Percentiles rank a stretch among this genome's conserved stretches.
Conservation (phyloP, 2,888 invertebrate species). For the Leptarthrus brevirostris region DNA sequence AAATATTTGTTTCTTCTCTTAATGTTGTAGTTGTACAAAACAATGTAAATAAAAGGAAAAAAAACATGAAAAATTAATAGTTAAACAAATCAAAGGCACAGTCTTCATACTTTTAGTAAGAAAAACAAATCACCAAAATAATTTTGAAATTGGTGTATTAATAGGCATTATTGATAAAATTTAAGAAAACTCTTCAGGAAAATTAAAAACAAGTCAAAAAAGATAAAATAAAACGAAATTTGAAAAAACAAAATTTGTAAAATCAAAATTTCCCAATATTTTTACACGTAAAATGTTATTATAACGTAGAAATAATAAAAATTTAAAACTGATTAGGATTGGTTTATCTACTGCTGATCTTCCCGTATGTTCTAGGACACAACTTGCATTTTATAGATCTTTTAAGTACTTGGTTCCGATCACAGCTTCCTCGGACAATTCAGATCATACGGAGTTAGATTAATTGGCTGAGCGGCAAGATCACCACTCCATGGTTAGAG, state of each 20-base stretch:
- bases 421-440: too few species aligned
- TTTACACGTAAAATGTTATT: conserved; percentile 17
- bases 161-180: neutral
- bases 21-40: conserved; percentile 1
- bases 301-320: neutral
- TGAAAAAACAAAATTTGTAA: neutral
- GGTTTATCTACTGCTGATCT: too few species aligned
- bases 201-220: neutral
- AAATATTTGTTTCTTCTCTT: neutral
- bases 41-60: neutral
- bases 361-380: too few species aligned
- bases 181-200: neutral
- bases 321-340: neutral
- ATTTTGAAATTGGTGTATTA: neutral
- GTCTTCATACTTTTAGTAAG: neutral
- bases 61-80: neutral
- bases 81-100: neutral
- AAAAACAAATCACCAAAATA: neutral
- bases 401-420: too few species aligned
- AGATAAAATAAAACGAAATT: neutral
- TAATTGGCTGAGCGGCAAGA: too few species aligned
- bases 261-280: conserved; percentile 18
- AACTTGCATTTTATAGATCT: too few species aligned
- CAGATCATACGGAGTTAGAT: too few species aligned
- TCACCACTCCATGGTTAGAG: too few species aligned